Evolutionary conservation across 2,797 vertebrate genomes (phyloP), one percentile per base, ranked within the genome.

Genomic region (Clarias laeviceps): DNA sequence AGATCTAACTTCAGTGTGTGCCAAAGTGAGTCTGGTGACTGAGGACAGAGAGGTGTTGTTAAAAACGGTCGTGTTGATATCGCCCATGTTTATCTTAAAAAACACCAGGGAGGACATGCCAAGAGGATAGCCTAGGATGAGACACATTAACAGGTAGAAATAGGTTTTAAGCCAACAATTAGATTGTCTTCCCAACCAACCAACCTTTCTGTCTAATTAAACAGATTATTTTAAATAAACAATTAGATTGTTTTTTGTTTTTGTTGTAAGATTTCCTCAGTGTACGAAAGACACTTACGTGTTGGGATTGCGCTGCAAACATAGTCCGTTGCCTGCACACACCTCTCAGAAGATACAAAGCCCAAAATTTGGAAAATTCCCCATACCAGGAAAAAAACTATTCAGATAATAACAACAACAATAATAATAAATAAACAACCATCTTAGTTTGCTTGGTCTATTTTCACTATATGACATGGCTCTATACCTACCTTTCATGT

Each of bases 1-100:
- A 0, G 37, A 61, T 0, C 91, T 93, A 74, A 96, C 87, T 0
- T 88, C 90, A 0, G 92, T 91, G 0, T 40, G n/a, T 3, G 84
- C 27, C 9, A 94, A 88, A n/a, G 68, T 90, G 32, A 96, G 91
- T 3, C 84, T 91, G 80, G 88, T 93, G 4, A 96, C 89, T 0
- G 95, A 94, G 18, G 32, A 7, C 29, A 96, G 91, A 64, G 50
- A 54, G 2, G 86, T 83, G 34, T 93, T 92, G 37, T 64, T 91
- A 11, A 96, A 93, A 69, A 91, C 87, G 0, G 93, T 91, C 9
- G 93, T 84, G 87, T 93, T 92, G 73, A 96, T 90, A 27, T 90
- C 82, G 0, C 93, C 93, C 0, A 94, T 69, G 5, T 90, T 57
- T 0, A 2, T 64, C 18, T 91, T 6, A 0, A 80, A 1, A 50